Evolutionary conservation across 1,140 invertebrate species (phyloP).

Genomic region (Wasmannia auropunctata): DNA sequence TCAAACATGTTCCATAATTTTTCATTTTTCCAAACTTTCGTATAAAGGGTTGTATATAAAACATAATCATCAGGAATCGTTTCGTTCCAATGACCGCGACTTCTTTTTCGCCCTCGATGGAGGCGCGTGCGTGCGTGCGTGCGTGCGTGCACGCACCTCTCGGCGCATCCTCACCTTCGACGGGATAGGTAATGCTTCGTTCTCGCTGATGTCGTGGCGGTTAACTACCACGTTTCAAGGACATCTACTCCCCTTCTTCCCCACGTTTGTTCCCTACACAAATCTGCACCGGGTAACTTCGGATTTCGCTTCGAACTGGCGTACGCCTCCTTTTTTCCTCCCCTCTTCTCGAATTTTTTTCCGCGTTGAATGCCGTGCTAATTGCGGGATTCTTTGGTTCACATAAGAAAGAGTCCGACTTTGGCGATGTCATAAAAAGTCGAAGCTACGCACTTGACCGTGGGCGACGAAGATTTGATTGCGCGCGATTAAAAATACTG

Average conservation of each 20-base stretch:
- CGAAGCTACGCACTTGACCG: constrained; percentile 18
- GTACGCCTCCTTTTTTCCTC: not conserved
- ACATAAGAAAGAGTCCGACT: constrained; percentile 1
- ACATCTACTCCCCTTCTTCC: constrained; percentile 68
- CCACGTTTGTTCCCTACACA: constrained; percentile 63
- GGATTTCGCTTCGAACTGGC: constrained; percentile 58
- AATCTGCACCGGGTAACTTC: constrained; percentile 58
- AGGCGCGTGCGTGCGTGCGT: constrained; percentile 39
- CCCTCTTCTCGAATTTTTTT: constrained; percentile 23
- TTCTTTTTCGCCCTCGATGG: not conserved
- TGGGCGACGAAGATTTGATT: constrained; percentile 8
- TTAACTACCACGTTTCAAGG: constrained; percentile 79
- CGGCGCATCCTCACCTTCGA: constrained; percentile 43
- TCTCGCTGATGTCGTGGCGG: constrained; percentile 67
- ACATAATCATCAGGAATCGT: not conserved
- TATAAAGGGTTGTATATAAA: not conserved
- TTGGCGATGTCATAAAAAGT: constrained; percentile 20
- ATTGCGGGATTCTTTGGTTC: constrained; percentile 52
- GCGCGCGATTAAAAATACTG: constrained; percentile 29
- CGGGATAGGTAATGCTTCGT: constrained; percentile 69
- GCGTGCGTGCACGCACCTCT: constrained; percentile 53
- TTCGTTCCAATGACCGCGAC: not conserved
- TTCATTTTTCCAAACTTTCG: not conserved
- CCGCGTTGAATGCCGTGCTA: constrained; percentile 15
- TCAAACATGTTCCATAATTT: not conserved